Conservation (phyloP, 2,797 vertebrate species). For the Onychomys torridus region DNA sequence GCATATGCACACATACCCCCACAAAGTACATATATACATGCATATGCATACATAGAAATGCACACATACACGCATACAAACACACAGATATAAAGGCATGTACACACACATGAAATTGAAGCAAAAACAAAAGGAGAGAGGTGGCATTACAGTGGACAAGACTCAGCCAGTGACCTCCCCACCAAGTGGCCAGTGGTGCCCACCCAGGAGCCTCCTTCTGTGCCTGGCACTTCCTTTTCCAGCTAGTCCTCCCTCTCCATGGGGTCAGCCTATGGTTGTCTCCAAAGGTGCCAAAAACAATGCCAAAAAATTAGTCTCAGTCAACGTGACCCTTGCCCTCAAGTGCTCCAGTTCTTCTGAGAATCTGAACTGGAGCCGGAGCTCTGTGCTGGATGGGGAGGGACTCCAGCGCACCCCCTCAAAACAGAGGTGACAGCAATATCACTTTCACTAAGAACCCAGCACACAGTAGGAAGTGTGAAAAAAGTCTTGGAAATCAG, state of each 20-base stretch:
- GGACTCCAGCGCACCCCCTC: neutral
- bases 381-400: neutral
- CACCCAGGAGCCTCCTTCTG: fast-evolving
- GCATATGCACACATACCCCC: neutral
- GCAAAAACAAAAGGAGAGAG: neutral
- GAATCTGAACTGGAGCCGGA: neutral
- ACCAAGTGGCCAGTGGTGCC: fast-evolving
- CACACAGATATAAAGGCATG: neutral
- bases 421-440: neutral
- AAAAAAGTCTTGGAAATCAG: fast-evolving
- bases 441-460: fast-evolving
- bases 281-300: neutral
- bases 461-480: neutral
- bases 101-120: neutral
- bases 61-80: neutral
- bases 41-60: neutral
- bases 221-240: too few relatives aligned
- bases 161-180: fast-evolving
- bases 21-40: neutral
- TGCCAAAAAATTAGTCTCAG: neutral
- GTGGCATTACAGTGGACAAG: fast-evolving
- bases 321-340: too few relatives aligned
- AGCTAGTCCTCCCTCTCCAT: too few relatives aligned
- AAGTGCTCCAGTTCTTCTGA: too few relatives aligned
- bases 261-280: neutral